A percentile compares a stretch with the other conserved stretches of the same genome.
These are phyloP conservation scores for Austrofundulus limnaeus DNA, from an alignment of 2,113 vertebrate genomes.

Conservation along the genomic window DNA sequence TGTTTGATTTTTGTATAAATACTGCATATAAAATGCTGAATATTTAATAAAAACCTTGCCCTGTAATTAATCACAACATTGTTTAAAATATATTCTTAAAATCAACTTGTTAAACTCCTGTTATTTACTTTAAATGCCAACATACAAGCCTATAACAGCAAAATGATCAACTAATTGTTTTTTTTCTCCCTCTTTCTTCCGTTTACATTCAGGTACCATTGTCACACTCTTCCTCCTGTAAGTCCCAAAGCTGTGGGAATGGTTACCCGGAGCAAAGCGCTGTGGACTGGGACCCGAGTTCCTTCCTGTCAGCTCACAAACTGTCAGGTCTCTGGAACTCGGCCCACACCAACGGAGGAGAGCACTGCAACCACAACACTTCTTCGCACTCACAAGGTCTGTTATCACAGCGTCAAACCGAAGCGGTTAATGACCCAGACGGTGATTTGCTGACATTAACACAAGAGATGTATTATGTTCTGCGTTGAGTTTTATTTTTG, in stretches of 20 bases:
- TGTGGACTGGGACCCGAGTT: conserved; percentile 98
- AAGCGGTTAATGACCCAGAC: conserved; percentile 1
- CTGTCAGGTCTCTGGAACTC: conserved; percentile 98
- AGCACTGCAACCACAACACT: conserved; percentile 84
- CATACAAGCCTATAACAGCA: not conserved
- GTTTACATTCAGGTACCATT: conserved; percentile 78
- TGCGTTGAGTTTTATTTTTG: not conserved
- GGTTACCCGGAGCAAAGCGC: conserved; percentile 89
- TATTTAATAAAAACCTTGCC: not conserved
- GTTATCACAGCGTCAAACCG: conserved; percentile 46
- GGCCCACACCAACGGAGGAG: conserved; percentile 86
- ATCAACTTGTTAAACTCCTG: not conserved
- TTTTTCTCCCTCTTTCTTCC: conserved; percentile 8
- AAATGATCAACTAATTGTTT: conserved; percentile 18
- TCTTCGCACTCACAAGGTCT: conserved; percentile 85
- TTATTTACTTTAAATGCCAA: not conserved
- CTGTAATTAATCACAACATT: too few species aligned
- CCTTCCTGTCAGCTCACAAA: conserved; percentile 97
- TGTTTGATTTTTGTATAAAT: not conserved
- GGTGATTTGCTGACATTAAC: conserved; percentile 3
- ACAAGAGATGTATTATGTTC: not conserved
- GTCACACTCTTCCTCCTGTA: conserved; percentile 93
- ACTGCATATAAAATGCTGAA: not conserved
- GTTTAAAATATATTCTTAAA: not conserved
- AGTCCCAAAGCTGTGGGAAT: conserved; percentile 83